A percentile compares a stretch with the other conserved stretches of the same genome.
phyloP scores from a whole-genome alignment of 2,888 invertebrate species.

The Anthophora plumipes region DNA sequence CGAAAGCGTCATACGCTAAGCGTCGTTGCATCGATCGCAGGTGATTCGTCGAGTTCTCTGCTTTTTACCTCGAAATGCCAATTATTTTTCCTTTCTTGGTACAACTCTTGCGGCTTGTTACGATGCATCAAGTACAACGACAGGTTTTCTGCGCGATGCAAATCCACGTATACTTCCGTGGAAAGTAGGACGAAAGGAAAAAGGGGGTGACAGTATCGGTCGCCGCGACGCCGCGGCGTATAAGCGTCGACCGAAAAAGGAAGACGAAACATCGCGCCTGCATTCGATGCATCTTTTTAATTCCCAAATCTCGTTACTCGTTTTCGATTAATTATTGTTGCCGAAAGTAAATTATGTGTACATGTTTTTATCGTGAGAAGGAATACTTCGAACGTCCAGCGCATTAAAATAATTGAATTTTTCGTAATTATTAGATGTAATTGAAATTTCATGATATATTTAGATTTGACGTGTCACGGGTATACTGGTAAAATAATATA shows the following conservation, averaged over 20 bases:
- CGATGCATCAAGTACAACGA: slow-evolving; percentile 58
- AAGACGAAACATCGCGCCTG: background rate
- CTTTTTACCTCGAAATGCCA: slow-evolving; percentile 35
- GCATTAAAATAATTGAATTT: too few species aligned
- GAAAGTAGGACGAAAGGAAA: slow-evolving; percentile 64
- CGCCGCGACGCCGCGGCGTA: slow-evolving; percentile 20
- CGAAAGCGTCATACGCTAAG: background rate
- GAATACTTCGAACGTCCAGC: too few species aligned
- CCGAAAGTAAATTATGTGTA: too few species aligned
- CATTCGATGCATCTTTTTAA: slow-evolving; percentile 3
- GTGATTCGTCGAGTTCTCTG: slow-evolving; percentile 5
- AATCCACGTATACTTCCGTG: slow-evolving; percentile 59
- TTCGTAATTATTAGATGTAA: too few species aligned
- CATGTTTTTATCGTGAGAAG: too few species aligned
- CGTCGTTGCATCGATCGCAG: background rate
- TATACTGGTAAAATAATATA: too few species aligned
- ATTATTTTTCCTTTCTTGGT: slow-evolving; percentile 41
- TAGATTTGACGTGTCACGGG: too few species aligned
- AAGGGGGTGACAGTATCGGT: slow-evolving; percentile 53
- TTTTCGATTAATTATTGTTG: background rate
- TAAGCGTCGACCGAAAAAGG: slow-evolving; percentile 1
- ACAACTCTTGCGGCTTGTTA: slow-evolving; percentile 50
- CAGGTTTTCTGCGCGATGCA: slow-evolving; percentile 55
- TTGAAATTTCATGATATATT: too few species aligned
- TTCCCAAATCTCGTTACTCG: background rate